These are phyloP conservation scores for Lamellibrachia luymesi DNA, from an alignment of 1,140 invertebrate genomes.

Conservation along the genomic window DNA sequence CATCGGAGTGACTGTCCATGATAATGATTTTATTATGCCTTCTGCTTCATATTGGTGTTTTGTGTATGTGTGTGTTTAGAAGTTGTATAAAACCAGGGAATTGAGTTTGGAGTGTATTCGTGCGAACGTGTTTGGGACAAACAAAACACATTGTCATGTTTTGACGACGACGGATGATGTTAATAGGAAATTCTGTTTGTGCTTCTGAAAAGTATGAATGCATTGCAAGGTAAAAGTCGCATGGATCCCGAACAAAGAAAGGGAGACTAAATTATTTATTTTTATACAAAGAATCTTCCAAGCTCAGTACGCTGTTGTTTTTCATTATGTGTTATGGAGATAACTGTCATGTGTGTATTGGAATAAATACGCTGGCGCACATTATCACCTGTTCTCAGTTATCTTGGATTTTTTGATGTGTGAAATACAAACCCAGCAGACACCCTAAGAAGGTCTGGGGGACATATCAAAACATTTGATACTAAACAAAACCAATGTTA, in stretches of 20 bases:
- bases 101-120: slow-evolving; percentile 4
- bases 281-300: slow-evolving; percentile 5
- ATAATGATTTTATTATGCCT: neutral
- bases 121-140: neutral
- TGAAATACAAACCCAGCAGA: neutral
- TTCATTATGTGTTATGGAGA: neutral
- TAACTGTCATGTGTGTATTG: neutral
- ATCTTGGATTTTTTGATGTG: neutral
- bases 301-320: slow-evolving; percentile 4
- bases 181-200: neutral
- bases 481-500: no score
- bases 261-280: neutral
- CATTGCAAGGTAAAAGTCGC: neutral
- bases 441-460: no score
- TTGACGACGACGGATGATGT: neutral
- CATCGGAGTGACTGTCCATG: neutral
- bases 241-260: neutral
- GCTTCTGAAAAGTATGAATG: no score
- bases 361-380: neutral
- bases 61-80: neutral
- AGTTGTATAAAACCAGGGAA: slow-evolving; percentile 5
- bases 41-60: neutral
- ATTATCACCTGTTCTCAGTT: neutral
- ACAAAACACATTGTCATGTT: neutral
- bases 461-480: no score